Evolutionary conservation across 2,113 vertebrate species (phyloP).

Genomic region (Lepisosteus osseus): DNA sequence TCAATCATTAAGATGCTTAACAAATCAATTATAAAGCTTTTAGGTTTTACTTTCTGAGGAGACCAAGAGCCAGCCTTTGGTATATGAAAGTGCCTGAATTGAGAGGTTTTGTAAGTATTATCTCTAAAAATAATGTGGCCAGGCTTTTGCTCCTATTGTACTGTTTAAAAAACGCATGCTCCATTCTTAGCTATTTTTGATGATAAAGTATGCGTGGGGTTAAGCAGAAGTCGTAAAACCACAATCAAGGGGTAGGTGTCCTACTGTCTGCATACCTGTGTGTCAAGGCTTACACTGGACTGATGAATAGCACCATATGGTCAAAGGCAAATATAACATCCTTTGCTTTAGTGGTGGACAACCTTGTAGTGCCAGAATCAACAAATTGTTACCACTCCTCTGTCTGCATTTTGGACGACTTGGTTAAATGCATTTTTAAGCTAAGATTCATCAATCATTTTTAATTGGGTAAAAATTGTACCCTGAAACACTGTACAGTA

Average conservation of each 20-base stretch:
- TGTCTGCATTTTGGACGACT: neutral
- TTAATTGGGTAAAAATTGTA: too few relatives aligned
- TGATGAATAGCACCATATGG: slow-evolving; percentile 23
- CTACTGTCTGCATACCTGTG: slow-evolving; percentile 1
- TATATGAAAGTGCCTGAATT: too few relatives aligned
- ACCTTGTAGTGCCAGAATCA: neutral
- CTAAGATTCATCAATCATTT: too few relatives aligned
- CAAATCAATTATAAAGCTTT: too few relatives aligned
- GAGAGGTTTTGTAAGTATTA: too few relatives aligned
- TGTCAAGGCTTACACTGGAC: slow-evolving; percentile 29
- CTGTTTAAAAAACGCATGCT: neutral
- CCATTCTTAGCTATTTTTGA: neutral
- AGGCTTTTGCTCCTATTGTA: too few relatives aligned
- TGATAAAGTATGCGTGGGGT: slow-evolving; percentile 10
- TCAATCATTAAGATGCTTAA: too few relatives aligned
- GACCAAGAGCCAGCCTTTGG: too few relatives aligned
- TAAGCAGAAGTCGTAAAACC: slow-evolving; percentile 12
- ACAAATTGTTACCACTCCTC: neutral
- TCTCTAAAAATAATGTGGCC: too few relatives aligned
- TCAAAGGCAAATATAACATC: slow-evolving; percentile 32
- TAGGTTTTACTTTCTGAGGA: too few relatives aligned
- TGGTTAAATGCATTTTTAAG: too few relatives aligned
- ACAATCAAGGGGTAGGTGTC: slow-evolving; percentile 11
- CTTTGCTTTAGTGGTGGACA: neutral
- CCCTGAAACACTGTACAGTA: too few relatives aligned